These are phyloP conservation scores for Oryctolagus cuniculus DNA, from an alignment of 2,113 vertebrate species.

Conservation along the genomic window mOryCun1.1 NC_091432.1:190587501-190588000, in stretches of 20 bases:
- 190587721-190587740: not conserved
- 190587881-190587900: constrained; percentile 4
- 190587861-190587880: not conserved
- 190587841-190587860: not conserved
- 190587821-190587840: not conserved
- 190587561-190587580: not conserved
- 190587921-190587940: not conserved
- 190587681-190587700: not conserved
- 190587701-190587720: not conserved
- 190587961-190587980: constrained; percentile 24
- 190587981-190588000: not conserved
- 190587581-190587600: not conserved
- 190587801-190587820: constrained; percentile 39
- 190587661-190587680: constrained; percentile 16
- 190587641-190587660: not conserved
- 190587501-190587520: not conserved
- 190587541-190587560: not conserved
- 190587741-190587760: not conserved
- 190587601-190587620: not conserved
- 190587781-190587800: not conserved
- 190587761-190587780: constrained; percentile 55
- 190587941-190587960: not conserved
- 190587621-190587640: not conserved
- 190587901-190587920: not conserved
- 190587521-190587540: not conserved